Evolutionary conservation across 2,113 vertebrate genomes (phyloP).

Genomic region (Dipodomys ordii): DNA sequence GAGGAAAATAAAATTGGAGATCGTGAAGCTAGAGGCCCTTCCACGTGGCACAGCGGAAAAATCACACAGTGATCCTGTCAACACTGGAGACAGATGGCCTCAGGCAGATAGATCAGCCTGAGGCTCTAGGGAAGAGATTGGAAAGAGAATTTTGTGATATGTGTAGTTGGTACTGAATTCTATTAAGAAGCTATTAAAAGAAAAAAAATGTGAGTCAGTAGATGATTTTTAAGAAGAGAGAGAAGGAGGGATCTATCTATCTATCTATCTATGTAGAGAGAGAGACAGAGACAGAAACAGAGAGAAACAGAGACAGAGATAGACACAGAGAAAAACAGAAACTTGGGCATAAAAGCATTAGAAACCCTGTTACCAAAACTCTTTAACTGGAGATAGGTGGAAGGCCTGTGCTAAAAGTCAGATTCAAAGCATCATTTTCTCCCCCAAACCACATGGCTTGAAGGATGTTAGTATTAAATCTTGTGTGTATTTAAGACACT

Average conservation of each 20-base stretch:
- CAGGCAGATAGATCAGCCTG: not conserved
- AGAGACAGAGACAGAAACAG: not conserved
- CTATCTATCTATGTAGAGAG: not conserved
- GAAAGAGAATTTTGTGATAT: conserved; percentile 16
- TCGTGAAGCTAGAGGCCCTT: not conserved
- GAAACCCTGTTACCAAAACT: not conserved
- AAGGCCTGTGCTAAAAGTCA: not conserved
- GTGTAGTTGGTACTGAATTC: not conserved
- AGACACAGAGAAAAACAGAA: not conserved
- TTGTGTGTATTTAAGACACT: not conserved
- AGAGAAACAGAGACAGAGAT: not conserved
- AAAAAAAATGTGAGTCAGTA: not conserved
- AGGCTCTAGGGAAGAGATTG: not conserved
- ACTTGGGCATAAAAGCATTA: not conserved
- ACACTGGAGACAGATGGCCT: not conserved
- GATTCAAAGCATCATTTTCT: not conserved
- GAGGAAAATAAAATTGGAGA: not conserved
- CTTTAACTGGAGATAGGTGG: not conserved
- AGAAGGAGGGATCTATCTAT: not conserved
- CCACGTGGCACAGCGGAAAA: not conserved
- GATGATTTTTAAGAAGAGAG: not conserved
- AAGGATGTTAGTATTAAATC: not conserved
- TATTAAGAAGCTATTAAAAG: conserved; percentile 16
- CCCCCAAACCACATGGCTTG: not conserved
- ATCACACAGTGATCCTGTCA: not conserved